Evolutionary conservation across 2,797 vertebrate species (phyloP).

Genomic region (Vireo griseus): DNA sequence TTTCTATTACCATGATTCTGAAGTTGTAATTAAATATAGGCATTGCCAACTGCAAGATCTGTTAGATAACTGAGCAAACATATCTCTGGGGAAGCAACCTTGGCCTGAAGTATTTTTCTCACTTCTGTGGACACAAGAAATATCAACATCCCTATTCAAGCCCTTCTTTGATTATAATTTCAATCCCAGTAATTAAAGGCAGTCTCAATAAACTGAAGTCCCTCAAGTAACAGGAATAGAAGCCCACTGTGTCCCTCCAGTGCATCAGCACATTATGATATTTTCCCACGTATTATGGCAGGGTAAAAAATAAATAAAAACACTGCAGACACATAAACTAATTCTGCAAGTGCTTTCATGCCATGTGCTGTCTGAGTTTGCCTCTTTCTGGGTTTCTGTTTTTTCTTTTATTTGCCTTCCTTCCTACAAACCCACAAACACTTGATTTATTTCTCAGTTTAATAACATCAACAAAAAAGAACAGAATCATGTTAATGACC

Average conservation of each 20-base stretch:
- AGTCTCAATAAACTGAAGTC: background rate
- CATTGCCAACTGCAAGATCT: constrained; percentile 10
- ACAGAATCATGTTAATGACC: background rate
- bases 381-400: background rate
- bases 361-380: background rate
- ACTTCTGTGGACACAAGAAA: background rate
- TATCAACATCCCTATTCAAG: background rate
- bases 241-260: background rate
- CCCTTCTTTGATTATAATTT: background rate
- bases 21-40: constrained; percentile 15
- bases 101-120: constrained; percentile 8
- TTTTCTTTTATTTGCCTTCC: background rate
- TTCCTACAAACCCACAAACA: background rate
- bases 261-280: background rate
- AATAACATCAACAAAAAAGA: background rate
- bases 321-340: background rate
- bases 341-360: background rate
- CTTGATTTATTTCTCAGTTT: background rate
- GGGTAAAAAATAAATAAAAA: background rate
- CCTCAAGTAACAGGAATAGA: background rate
- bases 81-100: background rate
- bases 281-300: background rate
- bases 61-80: background rate
- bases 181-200: background rate
- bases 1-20: background rate